Evolutionary conservation across 2,113 vertebrate species (phyloP).

Genomic region (Chionomys nivalis): DNA sequence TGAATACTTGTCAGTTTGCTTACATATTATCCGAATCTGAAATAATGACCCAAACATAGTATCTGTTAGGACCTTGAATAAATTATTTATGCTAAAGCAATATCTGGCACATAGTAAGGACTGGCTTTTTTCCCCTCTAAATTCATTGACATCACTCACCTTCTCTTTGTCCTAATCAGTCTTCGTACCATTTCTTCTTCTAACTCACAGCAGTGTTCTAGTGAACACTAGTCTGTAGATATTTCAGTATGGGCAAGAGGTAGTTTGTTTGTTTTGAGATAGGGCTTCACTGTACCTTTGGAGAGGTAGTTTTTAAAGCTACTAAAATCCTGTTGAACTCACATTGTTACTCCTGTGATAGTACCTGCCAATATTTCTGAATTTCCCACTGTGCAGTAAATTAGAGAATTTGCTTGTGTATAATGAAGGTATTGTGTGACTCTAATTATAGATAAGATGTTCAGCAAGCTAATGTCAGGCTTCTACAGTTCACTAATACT

Average conservation of each 20-base stretch:
- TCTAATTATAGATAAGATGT: slow-evolving; percentile 14
- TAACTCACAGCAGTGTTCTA: neutral
- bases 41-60: neutral
- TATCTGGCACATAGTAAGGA: neutral
- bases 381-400: slow-evolving; percentile 34
- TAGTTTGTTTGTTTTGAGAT: too few species aligned
- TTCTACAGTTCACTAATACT: neutral
- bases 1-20: neutral
- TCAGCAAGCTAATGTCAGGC: slow-evolving; percentile 1
- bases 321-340: slow-evolving; percentile 6
- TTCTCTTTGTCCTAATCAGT: neutral
- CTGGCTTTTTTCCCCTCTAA: neutral
- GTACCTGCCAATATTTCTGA: neutral
- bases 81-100: slow-evolving; percentile 31
- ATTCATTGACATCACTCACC: slow-evolving; percentile 6
- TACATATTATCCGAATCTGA: slow-evolving; percentile 29
- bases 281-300: too few species aligned
- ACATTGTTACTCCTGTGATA: slow-evolving; percentile 22
- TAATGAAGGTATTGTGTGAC: neutral
- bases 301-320: slow-evolving; percentile 7
- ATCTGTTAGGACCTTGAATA: neutral
- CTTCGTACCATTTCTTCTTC: neutral
- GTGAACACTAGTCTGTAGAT: neutral
- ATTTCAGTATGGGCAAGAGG: neutral
- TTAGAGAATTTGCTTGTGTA: neutral